phyloP scores from a whole-genome alignment of 1,140 invertebrate species.

The Scaptomyza graminum region DNA sequence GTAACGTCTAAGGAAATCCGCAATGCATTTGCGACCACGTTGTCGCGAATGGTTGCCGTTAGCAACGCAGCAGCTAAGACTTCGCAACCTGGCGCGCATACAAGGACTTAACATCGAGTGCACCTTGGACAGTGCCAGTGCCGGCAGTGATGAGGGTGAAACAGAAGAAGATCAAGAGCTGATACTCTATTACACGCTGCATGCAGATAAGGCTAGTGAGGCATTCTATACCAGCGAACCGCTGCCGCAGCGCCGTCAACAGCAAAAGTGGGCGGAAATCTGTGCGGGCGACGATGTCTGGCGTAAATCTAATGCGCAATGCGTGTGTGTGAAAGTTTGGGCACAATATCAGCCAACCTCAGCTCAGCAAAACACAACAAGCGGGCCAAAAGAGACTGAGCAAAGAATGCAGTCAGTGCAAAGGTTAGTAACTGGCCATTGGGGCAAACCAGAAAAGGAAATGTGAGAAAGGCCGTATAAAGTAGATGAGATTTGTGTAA shows the following conservation, averaged over 20 bases:
- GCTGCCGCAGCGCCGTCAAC: slow-evolving; percentile 86
- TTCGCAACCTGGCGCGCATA: slow-evolving; percentile 90
- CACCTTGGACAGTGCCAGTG: slow-evolving; percentile 3
- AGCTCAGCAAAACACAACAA: slow-evolving; percentile 4
- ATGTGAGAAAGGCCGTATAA: too few relatives aligned
- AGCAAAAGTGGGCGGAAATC: slow-evolving; percentile 86
- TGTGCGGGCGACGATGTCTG: slow-evolving; percentile 61
- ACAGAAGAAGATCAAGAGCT: slow-evolving; percentile 59
- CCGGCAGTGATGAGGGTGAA: slow-evolving; percentile 11
- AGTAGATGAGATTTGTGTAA: too few relatives aligned
- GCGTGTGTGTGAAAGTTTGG: slow-evolving; percentile 82
- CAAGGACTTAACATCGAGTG: slow-evolving; percentile 86
- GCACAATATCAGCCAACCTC: slow-evolving; percentile 41
- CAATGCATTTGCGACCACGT: slow-evolving; percentile 86
- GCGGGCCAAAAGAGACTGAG: slow-evolving; percentile 61
- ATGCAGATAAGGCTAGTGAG: slow-evolving; percentile 89
- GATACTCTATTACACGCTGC: slow-evolving; percentile 91
- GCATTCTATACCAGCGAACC: slow-evolving; percentile 95
- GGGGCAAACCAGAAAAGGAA: too few relatives aligned
- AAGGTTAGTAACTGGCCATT: slow-evolving; percentile 10
- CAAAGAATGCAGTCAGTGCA: not conserved
- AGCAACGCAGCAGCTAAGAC: slow-evolving; percentile 88
- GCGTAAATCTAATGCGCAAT: slow-evolving; percentile 76
- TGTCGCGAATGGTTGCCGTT: slow-evolving; percentile 88
- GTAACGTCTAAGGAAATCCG: slow-evolving; percentile 38